phyloP scores from a whole-genome alignment of 2,888 invertebrate genomes.

The Sisyra terminalis region DNA sequence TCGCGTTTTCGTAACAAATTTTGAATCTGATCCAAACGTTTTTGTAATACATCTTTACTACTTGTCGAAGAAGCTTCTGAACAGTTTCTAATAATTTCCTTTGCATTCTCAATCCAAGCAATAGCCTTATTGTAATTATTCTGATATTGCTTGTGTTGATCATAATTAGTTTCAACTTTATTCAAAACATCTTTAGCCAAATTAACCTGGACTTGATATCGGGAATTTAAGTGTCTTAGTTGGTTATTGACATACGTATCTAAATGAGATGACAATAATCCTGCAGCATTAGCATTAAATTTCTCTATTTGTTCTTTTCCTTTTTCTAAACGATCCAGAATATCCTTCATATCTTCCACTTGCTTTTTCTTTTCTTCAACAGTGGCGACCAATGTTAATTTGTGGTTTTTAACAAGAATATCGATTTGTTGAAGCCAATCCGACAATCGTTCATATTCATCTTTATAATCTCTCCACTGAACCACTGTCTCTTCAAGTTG shows the following conservation, averaged over 20 bases:
- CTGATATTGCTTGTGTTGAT: constrained; percentile 70
- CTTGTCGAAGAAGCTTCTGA: constrained; percentile 63
- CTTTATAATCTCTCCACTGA: constrained; percentile 83
- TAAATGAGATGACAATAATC: constrained; percentile 63
- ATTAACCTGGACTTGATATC: constrained; percentile 78
- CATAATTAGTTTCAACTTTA: constrained; percentile 76
- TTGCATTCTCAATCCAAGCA: constrained; percentile 76
- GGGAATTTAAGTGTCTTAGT: constrained; percentile 66
- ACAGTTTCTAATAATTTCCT: constrained; percentile 63
- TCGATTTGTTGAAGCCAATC: constrained; percentile 90
- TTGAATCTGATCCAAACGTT: constrained; percentile 62
- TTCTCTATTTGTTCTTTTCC: constrained; percentile 71
- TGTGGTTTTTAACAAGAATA: constrained; percentile 78
- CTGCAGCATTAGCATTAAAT: constrained; percentile 63
- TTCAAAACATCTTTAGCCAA: constrained; percentile 78
- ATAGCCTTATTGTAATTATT: constrained; percentile 58
- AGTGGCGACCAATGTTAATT: constrained; percentile 63
- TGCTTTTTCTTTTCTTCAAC: constrained; percentile 72
- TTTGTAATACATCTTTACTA: constrained; percentile 69
- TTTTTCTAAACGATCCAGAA: constrained; percentile 53
- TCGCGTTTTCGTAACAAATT: constrained; percentile 66
- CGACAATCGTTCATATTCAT: constrained; percentile 77
- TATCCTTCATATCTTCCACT: constrained; percentile 63
- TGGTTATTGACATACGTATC: constrained; percentile 81
- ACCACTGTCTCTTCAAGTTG: constrained; percentile 64